Evolutionary conservation across 1,140 invertebrate genomes (phyloP), one percentile per base, ranked within the genome.

Genomic region (Homalodisca vitripennis): DNA sequence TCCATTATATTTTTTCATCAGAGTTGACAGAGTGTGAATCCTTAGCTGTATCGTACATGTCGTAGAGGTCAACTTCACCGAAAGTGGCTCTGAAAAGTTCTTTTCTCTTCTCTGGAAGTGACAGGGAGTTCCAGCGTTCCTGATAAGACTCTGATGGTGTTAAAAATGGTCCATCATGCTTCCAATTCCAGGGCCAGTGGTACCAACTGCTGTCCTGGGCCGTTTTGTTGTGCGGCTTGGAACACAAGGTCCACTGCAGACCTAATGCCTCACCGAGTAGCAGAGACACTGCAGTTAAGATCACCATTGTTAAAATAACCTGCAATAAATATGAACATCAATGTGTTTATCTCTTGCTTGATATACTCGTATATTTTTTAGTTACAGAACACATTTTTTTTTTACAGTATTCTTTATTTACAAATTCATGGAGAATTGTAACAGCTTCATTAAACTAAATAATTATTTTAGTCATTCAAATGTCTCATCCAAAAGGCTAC

Each of bases 101-200:
- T 12, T 27, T 60, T n/a, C 55, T 26, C 27, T 60, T 60, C 24
- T 60, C 55, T 13, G 14, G 55, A n/a, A 60, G 55, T 27, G 55
- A 60, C 24, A 60, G 26, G 2, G 55, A 3, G 26, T 60, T 27
- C 55, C 55, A 60, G 6, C 27, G 55, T 27, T 60, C 55, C 55
- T 60, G 14, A 24, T 60, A 60, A 3, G 55, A 60, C 10, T 60
- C 55, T 6, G 48, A 53, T 22, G 20, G 12, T 20, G 6, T 3
- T n/a, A n/a, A n/a, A 12, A 20, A 3, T 17, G 12, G 48, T 12
- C 22, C 48, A 20, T 53, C 20, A 20, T 53, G 12, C 20, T 53
- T 53, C 55, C 55, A 60, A 30, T 27, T 26, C 55, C 55, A 60
- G 12, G 55, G 55, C 55, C 55, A 60, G 3, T 60, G 24, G 55